These are phyloP conservation scores for Melinaea menophilus DNA, from an alignment of 2,888 invertebrate genomes.

Conservation along the genomic window DNA sequence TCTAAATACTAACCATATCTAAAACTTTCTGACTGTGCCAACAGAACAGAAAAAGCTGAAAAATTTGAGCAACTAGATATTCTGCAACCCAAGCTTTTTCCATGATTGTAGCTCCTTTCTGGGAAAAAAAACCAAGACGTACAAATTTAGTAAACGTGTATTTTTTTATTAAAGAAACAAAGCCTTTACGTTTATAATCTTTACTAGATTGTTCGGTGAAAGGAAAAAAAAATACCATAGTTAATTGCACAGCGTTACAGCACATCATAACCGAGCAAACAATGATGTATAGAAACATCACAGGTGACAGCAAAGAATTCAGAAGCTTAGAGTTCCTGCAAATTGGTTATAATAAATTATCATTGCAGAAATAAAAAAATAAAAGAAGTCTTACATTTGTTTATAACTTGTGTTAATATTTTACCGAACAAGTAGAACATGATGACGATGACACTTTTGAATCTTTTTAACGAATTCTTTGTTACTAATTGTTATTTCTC, in stretches of 20 bases:
- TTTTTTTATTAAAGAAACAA: too few species aligned
- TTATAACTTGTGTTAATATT: neutral
- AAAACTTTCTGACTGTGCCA: slow-evolving; percentile 70
- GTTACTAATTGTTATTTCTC: slow-evolving; percentile 34
- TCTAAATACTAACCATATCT: slow-evolving; percentile 39
- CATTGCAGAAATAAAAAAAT: too few species aligned
- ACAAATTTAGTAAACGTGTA: too few species aligned
- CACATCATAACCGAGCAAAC: slow-evolving; percentile 72
- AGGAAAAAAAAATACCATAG: slow-evolving; percentile 44
- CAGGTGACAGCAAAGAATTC: slow-evolving; percentile 61
- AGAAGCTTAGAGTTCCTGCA: slow-evolving; percentile 57
- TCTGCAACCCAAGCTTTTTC: slow-evolving; percentile 64
- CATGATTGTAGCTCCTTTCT: slow-evolving; percentile 55
- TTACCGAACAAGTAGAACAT: slow-evolving; percentile 54
- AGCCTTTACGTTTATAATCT: too few species aligned
- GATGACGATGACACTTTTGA: slow-evolving; percentile 53
- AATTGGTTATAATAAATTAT: slow-evolving; percentile 22
- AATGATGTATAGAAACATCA: slow-evolving; percentile 68
- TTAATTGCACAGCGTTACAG: slow-evolving; percentile 63
- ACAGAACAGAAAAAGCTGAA: slow-evolving; percentile 68
- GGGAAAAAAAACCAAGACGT: slow-evolving; percentile 25
- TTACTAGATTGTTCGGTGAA: neutral
- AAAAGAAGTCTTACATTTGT: too few species aligned
- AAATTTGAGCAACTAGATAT: slow-evolving; percentile 62
- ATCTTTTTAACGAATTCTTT: slow-evolving; percentile 45